These are phyloP conservation scores for Diachasma alloeum DNA, from an alignment of 1,140 invertebrate genomes.

Conservation along the genomic window DNA sequence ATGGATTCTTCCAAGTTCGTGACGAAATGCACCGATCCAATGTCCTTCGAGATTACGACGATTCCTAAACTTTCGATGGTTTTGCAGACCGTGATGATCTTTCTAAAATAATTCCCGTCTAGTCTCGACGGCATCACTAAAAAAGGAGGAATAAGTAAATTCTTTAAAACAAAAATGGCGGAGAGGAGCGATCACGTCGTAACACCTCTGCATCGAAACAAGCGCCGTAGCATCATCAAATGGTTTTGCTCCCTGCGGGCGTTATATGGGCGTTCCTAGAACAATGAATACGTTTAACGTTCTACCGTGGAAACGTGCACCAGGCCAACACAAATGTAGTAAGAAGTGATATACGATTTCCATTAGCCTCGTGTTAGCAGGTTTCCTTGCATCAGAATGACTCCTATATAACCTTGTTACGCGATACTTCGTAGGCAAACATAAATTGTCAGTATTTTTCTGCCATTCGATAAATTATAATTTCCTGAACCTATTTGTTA, in stretches of 20 bases:
- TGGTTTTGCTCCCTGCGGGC: not conserved
- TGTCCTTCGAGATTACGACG: too few relatives aligned
- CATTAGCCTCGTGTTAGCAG: constrained; percentile 2
- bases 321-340: not conserved
- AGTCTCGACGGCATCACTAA: too few relatives aligned
- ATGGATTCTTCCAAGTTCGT: too few relatives aligned
- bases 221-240: not conserved
- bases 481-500: not conserved
- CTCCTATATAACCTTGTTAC: not conserved
- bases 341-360: constrained; percentile 11
- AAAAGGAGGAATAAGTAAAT: not conserved
- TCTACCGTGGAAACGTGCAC: not conserved
- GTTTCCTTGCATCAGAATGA: not conserved
- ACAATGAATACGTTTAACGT: constrained; percentile 22
- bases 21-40: too few relatives aligned
- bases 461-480: not conserved
- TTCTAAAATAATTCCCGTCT: too few relatives aligned
- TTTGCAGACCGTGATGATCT: too few relatives aligned
- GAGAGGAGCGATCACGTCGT: not conserved
- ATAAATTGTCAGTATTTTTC: not conserved
- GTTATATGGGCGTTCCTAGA: constrained; percentile 19
- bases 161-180: not conserved
- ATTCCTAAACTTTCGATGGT: too few relatives aligned
- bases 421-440: not conserved
- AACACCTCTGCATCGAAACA: not conserved